Evolutionary conservation across 1,140 invertebrate species (phyloP), one percentile per base, ranked within the genome.

Genomic region (Drosophila rhopaloa): DNA sequence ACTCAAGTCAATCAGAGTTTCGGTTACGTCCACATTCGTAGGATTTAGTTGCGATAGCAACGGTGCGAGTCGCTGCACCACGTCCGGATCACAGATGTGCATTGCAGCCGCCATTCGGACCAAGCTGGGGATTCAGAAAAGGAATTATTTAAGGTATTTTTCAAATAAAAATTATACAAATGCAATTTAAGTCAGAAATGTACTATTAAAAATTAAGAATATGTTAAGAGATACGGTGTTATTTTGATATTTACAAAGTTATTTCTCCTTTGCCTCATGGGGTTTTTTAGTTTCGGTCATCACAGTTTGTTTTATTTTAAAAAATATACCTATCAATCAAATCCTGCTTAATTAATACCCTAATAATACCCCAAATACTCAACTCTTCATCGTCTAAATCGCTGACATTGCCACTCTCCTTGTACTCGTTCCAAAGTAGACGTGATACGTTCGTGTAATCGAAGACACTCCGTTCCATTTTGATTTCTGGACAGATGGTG

Each of bases 401-500:
- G 27, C 68, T 77, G 5, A 57, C 51, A 9, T 67, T 48, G 13
- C 44, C 74, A 32, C 61, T 76, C 2, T 68, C 35, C 8, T 76
- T 55, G 50, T 61, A 79, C 24, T 85, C 71, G 7, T 78, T 56
- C 86, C 78, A 85, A 13, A 91, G 76, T 14, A 46, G 29, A 1
- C 71, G 55, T 0, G 89, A 94, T 29, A 93, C 82, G 46, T 93
- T 89, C 0, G 94, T 94, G 75, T 93, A 94, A 80, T 95, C 94
- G 55, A 94, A 95, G 19, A 91, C 71, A 2, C 92, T 93, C 56
- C 93, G 92, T 50, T 93, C 92, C 61, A 94, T 93, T 89, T 95
- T 95, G n/a, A 93, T 94, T 88, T 95, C 94, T n/a, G 94, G 93
- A 74, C 94, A 95, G 9, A 95, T 93, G 5, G 94, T 95, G 3